Conservation (phyloP, 2,113 vertebrate species). For the Leptobrachium leishanense region DNA sequence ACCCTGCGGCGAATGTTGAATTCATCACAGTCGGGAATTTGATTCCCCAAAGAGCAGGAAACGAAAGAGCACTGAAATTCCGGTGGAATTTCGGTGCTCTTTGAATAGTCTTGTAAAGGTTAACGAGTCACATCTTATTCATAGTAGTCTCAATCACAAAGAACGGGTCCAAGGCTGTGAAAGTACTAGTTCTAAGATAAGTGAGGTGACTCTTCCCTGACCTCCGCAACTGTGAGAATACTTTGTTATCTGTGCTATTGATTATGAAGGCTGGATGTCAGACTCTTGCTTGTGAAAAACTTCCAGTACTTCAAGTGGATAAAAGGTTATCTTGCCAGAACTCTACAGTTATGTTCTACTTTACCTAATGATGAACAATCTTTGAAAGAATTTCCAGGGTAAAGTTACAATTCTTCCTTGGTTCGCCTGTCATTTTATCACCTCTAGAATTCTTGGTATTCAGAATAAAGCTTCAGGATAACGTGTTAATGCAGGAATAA, state of each 20-base stretch:
- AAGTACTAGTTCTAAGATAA: conserved; percentile 43
- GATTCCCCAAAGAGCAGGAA: too few relatives aligned
- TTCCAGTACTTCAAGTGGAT: conserved; percentile 20
- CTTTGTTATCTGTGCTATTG: conserved; percentile 38
- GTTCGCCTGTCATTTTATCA: too few relatives aligned
- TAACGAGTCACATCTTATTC: too few relatives aligned
- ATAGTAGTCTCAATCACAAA: too few relatives aligned
- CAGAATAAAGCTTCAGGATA: too few relatives aligned
- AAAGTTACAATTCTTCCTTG: not conserved
- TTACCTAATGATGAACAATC: conserved; percentile 10
- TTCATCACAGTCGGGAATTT: too few relatives aligned
- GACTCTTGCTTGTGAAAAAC: conserved; percentile 35
- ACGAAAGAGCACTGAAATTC: too few relatives aligned
- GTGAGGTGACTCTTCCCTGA: not conserved
- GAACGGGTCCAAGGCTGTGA: conserved; percentile 19
- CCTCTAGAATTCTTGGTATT: too few relatives aligned
- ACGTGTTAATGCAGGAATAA: too few relatives aligned
- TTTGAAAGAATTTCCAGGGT: conserved; percentile 19
- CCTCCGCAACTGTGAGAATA: conserved; percentile 17
- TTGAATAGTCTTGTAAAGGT: too few relatives aligned
- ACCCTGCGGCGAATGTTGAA: too few relatives aligned
- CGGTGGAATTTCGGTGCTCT: too few relatives aligned
- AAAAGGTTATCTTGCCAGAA: conserved; percentile 40
- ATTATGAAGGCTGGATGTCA: conserved; percentile 27
- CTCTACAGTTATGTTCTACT: conserved; percentile 27